Evolutionary conservation across 1,140 invertebrate species (phyloP).

Genomic region (Fragariocoptes setiger): DNA sequence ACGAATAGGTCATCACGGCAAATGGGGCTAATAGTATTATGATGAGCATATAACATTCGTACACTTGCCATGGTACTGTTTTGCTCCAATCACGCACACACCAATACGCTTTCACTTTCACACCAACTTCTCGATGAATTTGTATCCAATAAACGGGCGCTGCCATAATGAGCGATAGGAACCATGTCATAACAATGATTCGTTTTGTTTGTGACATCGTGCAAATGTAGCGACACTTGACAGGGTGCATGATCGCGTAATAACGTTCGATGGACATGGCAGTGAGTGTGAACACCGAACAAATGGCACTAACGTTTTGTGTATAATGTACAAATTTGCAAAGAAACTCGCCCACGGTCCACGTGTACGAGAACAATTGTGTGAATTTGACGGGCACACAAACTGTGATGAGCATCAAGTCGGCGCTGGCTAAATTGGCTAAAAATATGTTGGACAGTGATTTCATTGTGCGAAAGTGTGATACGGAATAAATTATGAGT

Average conservation of each 20-base stretch:
- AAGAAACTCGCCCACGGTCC: constrained; percentile 32
- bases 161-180: constrained; percentile 24
- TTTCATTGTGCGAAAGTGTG: constrained; percentile 20
- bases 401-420: constrained; percentile 32
- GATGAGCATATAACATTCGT: constrained; percentile 31
- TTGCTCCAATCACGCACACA: constrained; percentile 26
- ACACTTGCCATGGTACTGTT: constrained; percentile 20
- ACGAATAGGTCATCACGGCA: constrained; percentile 29
- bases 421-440: constrained; percentile 31
- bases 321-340: constrained; percentile 41
- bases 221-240: constrained; percentile 35
- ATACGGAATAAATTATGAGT: constrained; percentile 23
- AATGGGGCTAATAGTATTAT: constrained; percentile 29
- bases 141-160: constrained; percentile 25
- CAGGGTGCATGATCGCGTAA: constrained; percentile 40
- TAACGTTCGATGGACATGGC: constrained; percentile 45
- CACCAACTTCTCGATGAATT: constrained; percentile 25
- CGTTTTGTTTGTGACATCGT: constrained; percentile 31
- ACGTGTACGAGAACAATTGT: constrained; percentile 36
- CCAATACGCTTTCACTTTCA: constrained; percentile 22
- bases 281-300: constrained; percentile 38
- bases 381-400: constrained; percentile 43
- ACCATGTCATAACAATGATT: constrained; percentile 29
- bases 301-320: constrained; percentile 37
- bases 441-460: constrained; percentile 36